Conservation (phyloP, 2,888 invertebrate species). For the Drosophila birchii region DNA sequence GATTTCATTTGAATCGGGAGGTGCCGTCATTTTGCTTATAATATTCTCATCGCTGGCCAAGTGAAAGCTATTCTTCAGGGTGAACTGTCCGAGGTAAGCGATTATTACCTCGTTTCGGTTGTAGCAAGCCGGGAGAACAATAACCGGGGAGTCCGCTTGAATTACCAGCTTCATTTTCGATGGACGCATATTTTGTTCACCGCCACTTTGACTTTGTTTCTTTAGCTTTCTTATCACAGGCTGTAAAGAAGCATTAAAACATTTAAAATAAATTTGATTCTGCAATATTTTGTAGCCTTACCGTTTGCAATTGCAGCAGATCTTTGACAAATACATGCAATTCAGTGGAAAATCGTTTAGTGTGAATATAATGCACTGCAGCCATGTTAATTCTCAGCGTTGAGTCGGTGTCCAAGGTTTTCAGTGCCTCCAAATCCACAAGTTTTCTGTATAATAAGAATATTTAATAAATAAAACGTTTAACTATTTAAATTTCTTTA, state of each 20-base stretch:
- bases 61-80: conserved; percentile 91
- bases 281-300: conserved; percentile 85
- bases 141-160: conserved; percentile 89
- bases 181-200: conserved; percentile 62
- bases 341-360: conserved; percentile 95
- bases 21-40: conserved; percentile 70
- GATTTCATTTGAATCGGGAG: conserved; percentile 82
- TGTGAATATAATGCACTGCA: conserved; percentile 96
- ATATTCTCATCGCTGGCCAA: conserved; percentile 86
- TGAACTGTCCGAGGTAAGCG: conserved; percentile 91
- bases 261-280: neutral
- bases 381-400: conserved; percentile 90
- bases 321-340: conserved; percentile 93
- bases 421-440: conserved; percentile 48
- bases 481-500: too few species aligned
- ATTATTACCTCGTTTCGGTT: conserved; percentile 91
- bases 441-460: conserved; percentile 58
- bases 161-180: conserved; percentile 83
- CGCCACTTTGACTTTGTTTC: conserved; percentile 67
- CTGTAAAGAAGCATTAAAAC: conserved; percentile 46
- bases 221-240: conserved; percentile 83
- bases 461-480: neutral
- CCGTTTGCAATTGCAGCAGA: conserved; percentile 93
- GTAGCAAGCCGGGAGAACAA: conserved; percentile 94
- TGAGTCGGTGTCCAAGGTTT: conserved; percentile 75